Evolutionary conservation across 2,888 invertebrate genomes (phyloP).

Genomic region (Volucella zonaria): DNA sequence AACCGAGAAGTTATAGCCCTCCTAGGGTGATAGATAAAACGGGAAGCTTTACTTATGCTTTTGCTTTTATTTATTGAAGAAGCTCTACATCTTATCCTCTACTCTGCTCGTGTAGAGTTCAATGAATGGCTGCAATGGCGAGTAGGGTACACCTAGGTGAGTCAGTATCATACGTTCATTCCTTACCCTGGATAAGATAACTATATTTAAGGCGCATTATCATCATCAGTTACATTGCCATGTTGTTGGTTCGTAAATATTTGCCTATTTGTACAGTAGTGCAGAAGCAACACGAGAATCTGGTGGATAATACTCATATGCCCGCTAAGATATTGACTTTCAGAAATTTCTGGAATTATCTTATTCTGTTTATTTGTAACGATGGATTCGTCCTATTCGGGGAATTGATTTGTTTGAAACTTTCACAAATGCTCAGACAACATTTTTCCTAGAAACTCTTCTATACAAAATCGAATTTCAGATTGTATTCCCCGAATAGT

Average conservation of each 20-base stretch:
- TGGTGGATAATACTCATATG: slow-evolving; percentile 13
- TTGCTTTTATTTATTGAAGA: slow-evolving; percentile 58
- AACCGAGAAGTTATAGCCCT: slow-evolving; percentile 24
- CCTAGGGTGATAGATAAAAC: slow-evolving; percentile 27
- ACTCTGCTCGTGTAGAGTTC: slow-evolving; percentile 35
- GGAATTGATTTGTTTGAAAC: no score
- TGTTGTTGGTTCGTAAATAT: slow-evolving; percentile 69
- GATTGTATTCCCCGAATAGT: no score
- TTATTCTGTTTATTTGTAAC: no score
- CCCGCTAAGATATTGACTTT: no score
- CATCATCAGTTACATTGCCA: slow-evolving; percentile 62
- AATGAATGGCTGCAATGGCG: slow-evolving; percentile 19
- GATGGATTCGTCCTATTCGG: no score
- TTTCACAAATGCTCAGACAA: no score
- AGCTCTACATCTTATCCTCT: slow-evolving; percentile 1
- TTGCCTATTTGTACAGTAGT: slow-evolving; percentile 37
- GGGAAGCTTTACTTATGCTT: slow-evolving; percentile 31
- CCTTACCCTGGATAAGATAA: slow-evolving; percentile 53
- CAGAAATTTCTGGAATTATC: no score
- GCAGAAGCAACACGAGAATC: slow-evolving; percentile 48
- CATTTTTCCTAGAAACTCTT: no score
- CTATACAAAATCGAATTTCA: no score
- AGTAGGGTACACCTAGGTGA: background rate
- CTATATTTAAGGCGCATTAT: slow-evolving; percentile 67
- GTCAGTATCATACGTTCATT: background rate